Evolutionary conservation across 2,113 vertebrate genomes (phyloP), one percentile per base, ranked within the genome.

Genomic region (Lynx canadensis): DNA sequence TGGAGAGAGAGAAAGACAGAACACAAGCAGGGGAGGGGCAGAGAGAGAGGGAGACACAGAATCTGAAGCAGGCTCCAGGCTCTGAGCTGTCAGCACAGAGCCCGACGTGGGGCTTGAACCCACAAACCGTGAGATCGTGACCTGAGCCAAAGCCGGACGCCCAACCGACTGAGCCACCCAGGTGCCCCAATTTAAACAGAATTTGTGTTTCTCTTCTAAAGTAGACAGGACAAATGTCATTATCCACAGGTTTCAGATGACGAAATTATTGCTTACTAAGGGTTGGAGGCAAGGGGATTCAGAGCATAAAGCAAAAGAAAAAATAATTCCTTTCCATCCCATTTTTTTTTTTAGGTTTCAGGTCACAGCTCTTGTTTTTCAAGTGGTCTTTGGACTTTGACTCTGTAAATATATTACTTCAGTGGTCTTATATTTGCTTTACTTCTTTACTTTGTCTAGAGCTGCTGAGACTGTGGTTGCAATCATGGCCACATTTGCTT

Each of bases 361-460:
- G 69, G 36, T 78, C 57, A 88, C 29, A 78, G 33, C 60, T n/a
- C 78, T 76, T 73, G 71, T 82, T 96, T 94, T 94, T 69, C 88
- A 66, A 65, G 21, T 90, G 50, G 38, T 84, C 69, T 84, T 84
- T 91, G 33, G 19, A 81, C 25, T 85, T 57, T 71, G 31, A 88
- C 31, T 76, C 52, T 73, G 21, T 50, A 63, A 93, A 93, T 88
- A 63, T 78, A 82, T 97, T 94, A 55, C 57, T 81, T 93, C 73
- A 12, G 31, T 60, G 68, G 38, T 66, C 65, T 13, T 78, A 16
- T 27, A 45, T 74, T 74, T 96, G 18, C 50, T 78, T 84, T 95
- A 78, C 85, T 90, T 84, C n/a, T 76, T 66, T 57, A n/a, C 78
- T 96, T 89, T 84, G 4, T 38, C 41, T 25, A 74, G 73, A 29